These are phyloP conservation scores for Lacerta agilis DNA, from an alignment of 2,797 vertebrate species.

Conservation along the genomic window DNA sequence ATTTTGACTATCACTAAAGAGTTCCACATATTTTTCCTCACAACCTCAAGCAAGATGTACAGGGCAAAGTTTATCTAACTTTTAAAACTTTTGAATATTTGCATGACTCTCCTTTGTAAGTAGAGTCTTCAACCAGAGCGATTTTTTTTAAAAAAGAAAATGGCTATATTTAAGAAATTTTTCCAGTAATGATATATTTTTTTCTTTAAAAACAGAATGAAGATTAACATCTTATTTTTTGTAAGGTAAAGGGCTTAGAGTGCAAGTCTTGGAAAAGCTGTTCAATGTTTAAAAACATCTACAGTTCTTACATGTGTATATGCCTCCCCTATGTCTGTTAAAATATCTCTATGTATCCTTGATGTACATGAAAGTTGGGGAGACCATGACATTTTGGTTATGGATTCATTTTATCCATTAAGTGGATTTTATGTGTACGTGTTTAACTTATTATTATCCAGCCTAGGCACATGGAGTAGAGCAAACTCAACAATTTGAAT, in stretches of 20 bases:
- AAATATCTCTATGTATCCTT: conserved; percentile 61
- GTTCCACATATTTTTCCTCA: conserved; percentile 57
- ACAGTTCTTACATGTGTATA: conserved; percentile 54
- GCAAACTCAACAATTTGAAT: background rate
- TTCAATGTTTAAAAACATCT: conserved; percentile 53
- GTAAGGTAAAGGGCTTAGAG: conserved; percentile 50
- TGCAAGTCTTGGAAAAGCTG: conserved; percentile 58
- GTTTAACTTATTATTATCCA: conserved; percentile 8
- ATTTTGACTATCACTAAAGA: conserved; percentile 29
- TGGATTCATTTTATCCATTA: background rate
- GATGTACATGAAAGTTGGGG: conserved; percentile 41
- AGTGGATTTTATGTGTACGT: background rate
- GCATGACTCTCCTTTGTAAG: conserved; percentile 66
- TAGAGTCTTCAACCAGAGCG: conserved; percentile 43
- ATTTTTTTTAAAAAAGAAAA: conserved; percentile 60
- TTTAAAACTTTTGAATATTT: conserved; percentile 67
- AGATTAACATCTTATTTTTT: conserved; percentile 66
- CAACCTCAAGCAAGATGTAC: conserved; percentile 61
- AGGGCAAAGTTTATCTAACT: conserved; percentile 61
- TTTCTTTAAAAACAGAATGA: conserved; percentile 25
- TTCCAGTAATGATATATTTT: conserved; percentile 35
- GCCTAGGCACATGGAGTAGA: background rate
- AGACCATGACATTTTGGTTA: conserved; percentile 31
- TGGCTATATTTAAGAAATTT: conserved; percentile 75
- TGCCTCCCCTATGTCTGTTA: conserved; percentile 44